These are phyloP conservation scores for Oxygymnocypris stewartii DNA, from an alignment of 2,113 vertebrate species.

Conservation along the genomic window DNA sequence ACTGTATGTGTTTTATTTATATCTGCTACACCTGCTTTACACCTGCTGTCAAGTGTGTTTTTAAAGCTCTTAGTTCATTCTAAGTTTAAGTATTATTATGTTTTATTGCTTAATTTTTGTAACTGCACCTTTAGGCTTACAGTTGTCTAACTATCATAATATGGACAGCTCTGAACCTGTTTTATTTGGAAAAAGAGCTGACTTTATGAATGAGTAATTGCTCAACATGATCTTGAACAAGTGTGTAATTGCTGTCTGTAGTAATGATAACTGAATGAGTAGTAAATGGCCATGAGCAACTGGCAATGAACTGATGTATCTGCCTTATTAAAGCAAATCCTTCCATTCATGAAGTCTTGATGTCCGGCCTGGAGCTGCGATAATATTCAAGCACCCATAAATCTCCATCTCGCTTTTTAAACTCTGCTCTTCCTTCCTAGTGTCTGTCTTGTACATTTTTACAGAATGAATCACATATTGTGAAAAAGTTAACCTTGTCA, in stretches of 20 bases:
- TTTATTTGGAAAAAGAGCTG: not conserved
- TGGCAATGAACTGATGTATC: not conserved
- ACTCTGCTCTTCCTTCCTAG: not conserved
- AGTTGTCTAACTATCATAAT: not conserved
- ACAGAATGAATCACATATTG: conserved; percentile 24
- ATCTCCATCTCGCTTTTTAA: not conserved
- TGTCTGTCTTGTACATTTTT: not conserved
- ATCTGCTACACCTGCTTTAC: not conserved
- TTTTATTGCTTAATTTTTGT: not conserved
- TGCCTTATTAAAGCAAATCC: conserved; percentile 1
- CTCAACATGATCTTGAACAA: not conserved
- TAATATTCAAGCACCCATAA: conserved; percentile 17
- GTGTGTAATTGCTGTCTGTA: conserved; percentile 32
- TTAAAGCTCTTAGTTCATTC: not conserved
- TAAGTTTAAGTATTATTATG: not conserved
- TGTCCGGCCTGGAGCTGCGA: conserved; percentile 6
- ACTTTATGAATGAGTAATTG: conserved; percentile 8
- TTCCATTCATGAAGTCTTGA: not conserved
- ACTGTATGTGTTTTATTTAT: not conserved
- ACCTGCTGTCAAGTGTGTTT: not conserved
- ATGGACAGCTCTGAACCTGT: not conserved
- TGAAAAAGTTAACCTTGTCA: conserved; percentile 13
- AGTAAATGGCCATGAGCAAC: conserved; percentile 33
- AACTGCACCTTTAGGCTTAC: not conserved
- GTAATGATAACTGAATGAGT: conserved; percentile 30